These are phyloP conservation scores for Morone saxatilis DNA, from an alignment of 2,113 vertebrate species.

Conservation along the genomic window DNA sequence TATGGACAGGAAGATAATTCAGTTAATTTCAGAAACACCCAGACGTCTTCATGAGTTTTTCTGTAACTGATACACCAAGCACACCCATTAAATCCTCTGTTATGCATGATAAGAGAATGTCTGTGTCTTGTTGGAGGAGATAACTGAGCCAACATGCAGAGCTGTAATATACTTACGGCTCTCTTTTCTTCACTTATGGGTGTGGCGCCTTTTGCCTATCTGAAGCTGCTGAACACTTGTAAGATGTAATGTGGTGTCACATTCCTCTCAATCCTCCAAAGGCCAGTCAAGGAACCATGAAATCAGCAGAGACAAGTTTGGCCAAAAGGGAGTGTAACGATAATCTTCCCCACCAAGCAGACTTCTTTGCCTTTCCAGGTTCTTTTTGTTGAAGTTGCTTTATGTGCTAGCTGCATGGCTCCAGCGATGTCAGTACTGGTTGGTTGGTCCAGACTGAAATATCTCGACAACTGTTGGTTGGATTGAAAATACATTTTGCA, in stretches of 20 bases:
- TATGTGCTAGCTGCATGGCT: neutral
- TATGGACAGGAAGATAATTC: conserved; percentile 59
- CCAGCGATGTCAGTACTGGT: neutral
- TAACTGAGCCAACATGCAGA: conserved; percentile 30
- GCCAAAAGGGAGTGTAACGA: neutral
- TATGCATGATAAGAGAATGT: conserved; percentile 40
- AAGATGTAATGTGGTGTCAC: conserved; percentile 1
- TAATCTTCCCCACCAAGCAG: neutral
- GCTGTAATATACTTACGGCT: conserved; percentile 31
- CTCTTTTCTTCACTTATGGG: conserved; percentile 38
- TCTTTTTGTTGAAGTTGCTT: neutral
- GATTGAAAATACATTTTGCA: too few species aligned
- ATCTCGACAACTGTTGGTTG: too few species aligned
- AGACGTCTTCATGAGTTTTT: conserved; percentile 62
- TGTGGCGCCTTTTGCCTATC: conserved; percentile 36
- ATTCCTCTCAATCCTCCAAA: neutral
- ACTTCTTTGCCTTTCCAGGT: neutral
- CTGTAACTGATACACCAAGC: conserved; percentile 75
- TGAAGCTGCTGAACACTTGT: conserved; percentile 7
- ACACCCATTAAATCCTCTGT: conserved; percentile 61
- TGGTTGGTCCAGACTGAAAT: neutral
- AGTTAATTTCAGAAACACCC: conserved; percentile 65
- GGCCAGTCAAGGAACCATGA: neutral
- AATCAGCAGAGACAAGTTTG: neutral
- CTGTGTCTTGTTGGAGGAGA: conserved; percentile 35